Base-by-base conservation (phyloP, 2,888 invertebrate species). In the Coelinius sp. region DNA sequence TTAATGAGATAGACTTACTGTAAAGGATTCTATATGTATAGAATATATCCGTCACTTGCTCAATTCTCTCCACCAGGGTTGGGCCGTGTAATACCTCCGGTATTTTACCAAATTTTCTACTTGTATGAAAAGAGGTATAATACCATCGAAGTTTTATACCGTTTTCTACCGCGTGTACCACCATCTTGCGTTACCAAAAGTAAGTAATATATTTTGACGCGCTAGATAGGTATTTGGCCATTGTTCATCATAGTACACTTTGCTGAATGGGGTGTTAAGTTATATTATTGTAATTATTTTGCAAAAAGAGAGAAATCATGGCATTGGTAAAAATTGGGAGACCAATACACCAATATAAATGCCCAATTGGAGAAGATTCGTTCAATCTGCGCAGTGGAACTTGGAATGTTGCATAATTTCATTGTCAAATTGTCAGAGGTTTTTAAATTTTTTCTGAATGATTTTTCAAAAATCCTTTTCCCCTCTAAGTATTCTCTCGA, bases 331-430 rank as follows among this genome's bases (percentile, higher is more conserved):
- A n/a, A n/a, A n/a, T n/a, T n/a, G n/a, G 41, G 2, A 41, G 41
- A 8, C 41, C 41, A 41, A 12, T 12, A 41, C n/a, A 41, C 41
- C n/a, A n/a, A n/a, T n/a, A 66, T 27, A 31, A 49, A 66, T 31
- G 66, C 46, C 49, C 66, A 66, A 14, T 27, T 49, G n/a, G 52
- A 66, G 46, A 66, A 66, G 2, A 66, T 38, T 65, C 70, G 65
- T 65, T 71, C 66, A 8, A 66, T 53, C 56, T 71, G 63, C 6
- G 71, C 71, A 49, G 70, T 56, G n/a, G 46, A 46, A 14, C 46
- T 46, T 46, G 46, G 46, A 46, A 46, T 46, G 14, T 46, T 46
- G 14, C 17, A n/a, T n/a, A 71, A 56, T 53, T 56, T 65, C 17
- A 31, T 24, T 8, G 66, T 65, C 24, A 66, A 71, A 17, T 56